These are phyloP conservation scores for Xylota segnis DNA, from an alignment of 2,888 invertebrate genomes.

Conservation along the genomic window DNA sequence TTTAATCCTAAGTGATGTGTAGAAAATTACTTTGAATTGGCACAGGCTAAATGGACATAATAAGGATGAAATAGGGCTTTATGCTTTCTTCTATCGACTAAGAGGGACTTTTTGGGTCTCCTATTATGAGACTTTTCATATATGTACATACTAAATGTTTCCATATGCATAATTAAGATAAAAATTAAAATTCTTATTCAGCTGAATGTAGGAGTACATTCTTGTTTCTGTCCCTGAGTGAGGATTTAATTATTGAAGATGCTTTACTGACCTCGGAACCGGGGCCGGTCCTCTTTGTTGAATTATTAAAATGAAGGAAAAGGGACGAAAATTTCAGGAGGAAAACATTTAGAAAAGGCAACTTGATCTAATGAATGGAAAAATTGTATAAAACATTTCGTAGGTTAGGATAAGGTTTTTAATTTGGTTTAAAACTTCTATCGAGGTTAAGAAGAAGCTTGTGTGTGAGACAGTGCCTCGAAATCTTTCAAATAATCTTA, in stretches of 20 bases:
- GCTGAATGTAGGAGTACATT: not conserved
- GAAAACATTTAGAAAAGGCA: not conserved
- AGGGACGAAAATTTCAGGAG: not conserved
- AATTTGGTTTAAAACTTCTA: too few relatives aligned
- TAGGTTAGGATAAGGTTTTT: too few relatives aligned
- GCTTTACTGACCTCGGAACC: slow-evolving; percentile 13
- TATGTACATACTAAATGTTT: slow-evolving; percentile 6
- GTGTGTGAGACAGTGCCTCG: too few relatives aligned
- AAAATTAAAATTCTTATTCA: slow-evolving; percentile 46
- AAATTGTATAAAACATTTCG: not conserved
- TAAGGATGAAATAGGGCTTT: slow-evolving; percentile 22
- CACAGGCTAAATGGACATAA: slow-evolving; percentile 52
- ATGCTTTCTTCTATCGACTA: not conserved
- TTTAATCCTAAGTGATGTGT: slow-evolving; percentile 61
- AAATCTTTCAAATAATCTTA: too few relatives aligned
- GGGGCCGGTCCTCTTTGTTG: slow-evolving; percentile 21
- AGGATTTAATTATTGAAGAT: slow-evolving; percentile 39
- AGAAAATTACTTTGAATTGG: slow-evolving; percentile 61
- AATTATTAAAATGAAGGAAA: slow-evolving; percentile 32
- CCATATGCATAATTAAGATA: slow-evolving; percentile 50
- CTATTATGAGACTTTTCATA: slow-evolving; percentile 21
- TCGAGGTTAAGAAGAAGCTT: too few relatives aligned
- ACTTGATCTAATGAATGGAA: not conserved
- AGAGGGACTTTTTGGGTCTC: slow-evolving; percentile 13
- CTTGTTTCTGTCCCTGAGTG: not conserved